A percentile compares a stretch with the other conserved stretches of the same genome.
These are phyloP conservation scores for Strix uralensis DNA, from an alignment of 2,113 vertebrate genomes.

Conservation along the genomic window DNA sequence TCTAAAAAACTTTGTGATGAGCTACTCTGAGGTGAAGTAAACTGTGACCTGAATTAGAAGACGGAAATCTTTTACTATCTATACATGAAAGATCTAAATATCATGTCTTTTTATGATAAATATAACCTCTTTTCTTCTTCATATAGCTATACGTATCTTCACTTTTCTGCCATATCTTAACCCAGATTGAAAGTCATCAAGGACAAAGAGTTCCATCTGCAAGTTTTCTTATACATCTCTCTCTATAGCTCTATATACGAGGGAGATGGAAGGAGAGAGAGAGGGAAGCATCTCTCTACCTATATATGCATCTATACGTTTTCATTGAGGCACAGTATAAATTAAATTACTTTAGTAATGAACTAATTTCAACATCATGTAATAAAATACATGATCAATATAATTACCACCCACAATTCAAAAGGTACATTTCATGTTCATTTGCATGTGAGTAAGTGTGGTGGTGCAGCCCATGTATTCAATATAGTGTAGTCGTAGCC, in stretches of 20 bases:
- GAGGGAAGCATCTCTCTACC: not conserved
- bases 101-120: not conserved
- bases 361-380: not conserved
- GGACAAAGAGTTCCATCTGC: not conserved
- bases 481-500: rapidly evolving
- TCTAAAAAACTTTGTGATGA: not conserved
- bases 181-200: not conserved
- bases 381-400: not conserved
- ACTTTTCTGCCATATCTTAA: not conserved
- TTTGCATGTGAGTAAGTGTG: not conserved
- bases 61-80: not conserved
- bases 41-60: not conserved
- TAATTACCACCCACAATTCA: not conserved
- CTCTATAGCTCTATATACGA: not conserved
- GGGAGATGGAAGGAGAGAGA: rapidly evolving
- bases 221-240: not conserved
- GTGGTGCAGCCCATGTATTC: not conserved
- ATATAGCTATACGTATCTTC: not conserved
- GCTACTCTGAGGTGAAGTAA: not conserved
- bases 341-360: not conserved
- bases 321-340: not conserved
- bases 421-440: not conserved
- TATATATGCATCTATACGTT: not conserved
- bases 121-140: not conserved
- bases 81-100: not conserved